Evolutionary conservation across 2,888 invertebrate species (phyloP).

Genomic region (Thereva nobilitata): DNA sequence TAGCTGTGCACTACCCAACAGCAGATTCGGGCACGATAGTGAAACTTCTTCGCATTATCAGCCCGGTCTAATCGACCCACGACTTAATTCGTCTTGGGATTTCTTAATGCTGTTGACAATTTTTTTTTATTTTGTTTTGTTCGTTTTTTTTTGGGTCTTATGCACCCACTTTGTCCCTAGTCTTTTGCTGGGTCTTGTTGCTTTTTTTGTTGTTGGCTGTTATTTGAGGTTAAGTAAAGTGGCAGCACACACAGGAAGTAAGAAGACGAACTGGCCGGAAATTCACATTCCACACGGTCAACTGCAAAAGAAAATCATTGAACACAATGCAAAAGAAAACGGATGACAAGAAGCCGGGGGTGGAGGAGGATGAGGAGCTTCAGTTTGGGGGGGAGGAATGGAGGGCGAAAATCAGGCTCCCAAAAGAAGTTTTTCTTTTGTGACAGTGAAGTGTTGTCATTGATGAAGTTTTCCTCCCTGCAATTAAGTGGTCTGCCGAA

Average conservation of each 20-base stretch:
- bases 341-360: background rate
- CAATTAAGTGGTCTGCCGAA: constrained; percentile 17
- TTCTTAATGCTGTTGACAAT: no score
- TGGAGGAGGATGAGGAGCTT: background rate
- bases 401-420: background rate
- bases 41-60: no score
- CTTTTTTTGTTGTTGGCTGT: no score
- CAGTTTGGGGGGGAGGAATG: background rate
- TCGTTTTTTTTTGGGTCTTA: no score
- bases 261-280: constrained; percentile 11
- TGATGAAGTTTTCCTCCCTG: constrained; percentile 19
- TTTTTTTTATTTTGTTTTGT: no score
- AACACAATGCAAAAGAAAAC: background rate
- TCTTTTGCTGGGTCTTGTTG: no score
- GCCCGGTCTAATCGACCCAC: no score
- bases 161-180: no score
- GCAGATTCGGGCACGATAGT: no score
- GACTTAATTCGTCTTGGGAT: no score
- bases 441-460: background rate
- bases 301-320: constrained; percentile 2
- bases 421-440: constrained; percentile 1
- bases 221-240: no score
- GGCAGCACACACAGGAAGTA: constrained; percentile 5
- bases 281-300: constrained; percentile 13
- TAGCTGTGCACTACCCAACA: no score